phyloP scores from a whole-genome alignment of 2,113 vertebrate species.

The Camelus dromedarius region DNA sequence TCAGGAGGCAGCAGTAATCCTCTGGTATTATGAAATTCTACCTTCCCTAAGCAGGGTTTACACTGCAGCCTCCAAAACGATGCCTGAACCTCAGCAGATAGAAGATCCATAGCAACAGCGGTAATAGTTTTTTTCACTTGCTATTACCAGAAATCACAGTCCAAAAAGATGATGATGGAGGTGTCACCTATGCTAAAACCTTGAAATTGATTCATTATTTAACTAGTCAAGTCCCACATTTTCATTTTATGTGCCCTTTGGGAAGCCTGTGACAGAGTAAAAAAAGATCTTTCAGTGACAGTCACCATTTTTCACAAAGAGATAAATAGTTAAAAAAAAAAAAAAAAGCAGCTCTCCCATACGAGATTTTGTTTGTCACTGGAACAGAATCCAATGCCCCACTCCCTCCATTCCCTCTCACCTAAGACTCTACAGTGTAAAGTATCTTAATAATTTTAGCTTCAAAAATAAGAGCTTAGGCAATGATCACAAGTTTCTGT shows the following conservation, averaged over 20 bases:
- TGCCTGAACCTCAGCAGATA: constrained; percentile 75
- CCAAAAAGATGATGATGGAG: constrained; percentile 67
- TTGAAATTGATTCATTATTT: constrained; percentile 74
- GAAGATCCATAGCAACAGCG: constrained; percentile 70
- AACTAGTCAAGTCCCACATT: constrained; percentile 69
- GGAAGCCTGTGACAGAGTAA: constrained; percentile 60
- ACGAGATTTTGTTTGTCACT: constrained; percentile 66
- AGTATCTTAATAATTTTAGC: constrained; percentile 30
- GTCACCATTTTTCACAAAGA: constrained; percentile 73
- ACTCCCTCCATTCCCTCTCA: neutral
- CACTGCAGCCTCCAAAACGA: constrained; percentile 69
- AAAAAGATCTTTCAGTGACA: constrained; percentile 74
- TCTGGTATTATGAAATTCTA: constrained; percentile 76
- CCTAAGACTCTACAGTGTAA: constrained; percentile 46
- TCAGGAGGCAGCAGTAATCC: constrained; percentile 73
- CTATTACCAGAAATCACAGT: constrained; percentile 77
- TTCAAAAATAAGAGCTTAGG: constrained; percentile 61
- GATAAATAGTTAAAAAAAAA: constrained; percentile 55
- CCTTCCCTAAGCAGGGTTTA: constrained; percentile 73
- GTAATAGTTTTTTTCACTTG: constrained; percentile 64
- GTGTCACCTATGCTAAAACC: constrained; percentile 71
- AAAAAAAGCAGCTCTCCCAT: constrained; percentile 60
- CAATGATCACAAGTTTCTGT: constrained; percentile 40
- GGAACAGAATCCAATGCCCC: constrained; percentile 22
- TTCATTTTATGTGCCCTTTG: constrained; percentile 72